Base-by-base conservation (phyloP, 1,140 invertebrate genomes). In the Aradophagus sp. region DNA sequence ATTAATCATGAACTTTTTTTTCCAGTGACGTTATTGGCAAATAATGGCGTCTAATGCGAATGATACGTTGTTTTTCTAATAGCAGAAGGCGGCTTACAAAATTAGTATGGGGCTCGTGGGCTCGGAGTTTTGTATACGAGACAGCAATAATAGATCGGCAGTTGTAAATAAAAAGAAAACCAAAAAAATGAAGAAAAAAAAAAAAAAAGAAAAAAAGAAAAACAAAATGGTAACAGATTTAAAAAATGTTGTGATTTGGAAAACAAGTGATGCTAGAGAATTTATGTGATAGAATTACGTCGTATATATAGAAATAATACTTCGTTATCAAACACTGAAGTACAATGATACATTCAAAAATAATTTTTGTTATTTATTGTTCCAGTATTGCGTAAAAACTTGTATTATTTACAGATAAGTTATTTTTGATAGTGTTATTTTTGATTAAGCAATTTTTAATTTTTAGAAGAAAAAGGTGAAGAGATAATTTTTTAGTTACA, bases 271-370 rank as follows among this genome's bases (percentile, higher is more conserved):
- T 26, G 36, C 23, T 12, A 2, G 42, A 55, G 42, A 47, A 55
- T 62, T 56, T 55, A 56, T 62, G 56, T 69, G 66, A 69, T 62
- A 69, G 66, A 44, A 50, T 69, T 56, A 53, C 41, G 32, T 68
- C 65, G 15, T 68, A 53, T 48, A 68, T 39, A 58, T 58, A 62
- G 62, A 35, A 55, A 69, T 38, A n/a, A 10, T 58, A 44, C 42
- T 61, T 44, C 26, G 32, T 62, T 62, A 55, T 27, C 1, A 62
- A 69, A 50, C 66, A 53, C 56, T 58, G 36, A 69, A 69, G 66
- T 69, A 69, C 56, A 69, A 69, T 62, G 50, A 45, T 34, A 32
- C 31, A 47, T 48, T 66, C n/a, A 14, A 20, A 56, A 0, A 41
- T 31, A n/a, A 59, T 8, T 13, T 39, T 3, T 14, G 1, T 31